Base-by-base conservation (phyloP, 2,797 vertebrate genomes). In the Syndactyla subalaris region DNA sequence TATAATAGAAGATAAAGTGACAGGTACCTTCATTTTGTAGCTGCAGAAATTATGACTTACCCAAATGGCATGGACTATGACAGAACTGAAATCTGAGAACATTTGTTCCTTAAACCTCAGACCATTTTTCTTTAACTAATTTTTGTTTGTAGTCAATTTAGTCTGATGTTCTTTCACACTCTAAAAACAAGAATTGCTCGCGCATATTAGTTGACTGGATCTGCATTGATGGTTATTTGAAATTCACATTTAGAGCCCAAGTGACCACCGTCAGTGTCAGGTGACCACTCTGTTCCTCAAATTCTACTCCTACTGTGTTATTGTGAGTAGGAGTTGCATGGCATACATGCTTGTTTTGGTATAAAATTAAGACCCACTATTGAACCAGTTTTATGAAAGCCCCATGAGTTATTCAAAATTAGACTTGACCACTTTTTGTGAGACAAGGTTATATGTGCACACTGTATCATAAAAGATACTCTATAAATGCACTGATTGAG, bases 381-480 rank as follows among this genome's bases (percentile, higher is more conserved):
- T 95, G 66, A 88, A 89, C 86, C 14, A 57, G 26, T n/a, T 94
- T 79, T 77, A n/a, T 86, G 34, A 75, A 67, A 87, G 81, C 34
- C 17, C 26, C 2, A 86, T 54, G 57, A 12, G 10, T 86, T n/a
- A n/a, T 49, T 89, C 76, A 93, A 10, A 94, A 48, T 45, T 26
- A 84, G 29, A 88, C 62, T 92, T 75, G 26, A 70, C 26, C 45
- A 16, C 41, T 88, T 96, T 52, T 62, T 92, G 76, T 59, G 62
- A 67, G 63, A 79, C 34, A 36, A 71, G 24, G 52, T 65, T 93
- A 29, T 14, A 23, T 7, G 5, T 59, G 45, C n/a, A 41, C 9
- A 26, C 32, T 81, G 38, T 39, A 61, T 85, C 15, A 57, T 76
- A 38, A 91, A 61, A 78, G 29, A 14, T 43, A 10, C 46, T 96